A percentile compares a stretch with the other conserved stretches of the same genome.
phyloP scores from a whole-genome alignment of 2,113 vertebrate genomes.

The Stigmatopora nigra region DNA sequence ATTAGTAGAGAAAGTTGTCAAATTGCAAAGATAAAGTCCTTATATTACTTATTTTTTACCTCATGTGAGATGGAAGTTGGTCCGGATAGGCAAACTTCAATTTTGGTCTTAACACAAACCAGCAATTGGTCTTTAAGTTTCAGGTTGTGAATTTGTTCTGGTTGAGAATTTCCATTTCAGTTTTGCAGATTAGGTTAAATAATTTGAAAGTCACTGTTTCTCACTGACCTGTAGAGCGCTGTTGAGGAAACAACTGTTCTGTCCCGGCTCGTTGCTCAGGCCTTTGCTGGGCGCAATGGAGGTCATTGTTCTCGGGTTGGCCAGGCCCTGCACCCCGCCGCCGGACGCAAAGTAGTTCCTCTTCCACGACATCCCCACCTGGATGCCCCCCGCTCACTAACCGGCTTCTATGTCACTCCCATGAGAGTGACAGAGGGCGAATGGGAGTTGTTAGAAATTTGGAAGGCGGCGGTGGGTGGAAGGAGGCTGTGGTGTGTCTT shows the following conservation, averaged over 20 bases:
- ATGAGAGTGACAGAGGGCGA: conserved; percentile 55
- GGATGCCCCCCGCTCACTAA: conserved; percentile 44
- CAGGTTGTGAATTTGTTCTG: no score
- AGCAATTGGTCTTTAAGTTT: no score
- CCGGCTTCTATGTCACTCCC: conserved; percentile 65
- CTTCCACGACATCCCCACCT: conserved; percentile 72
- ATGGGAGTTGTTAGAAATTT: conserved; percentile 21
- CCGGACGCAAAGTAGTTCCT: conserved; percentile 73
- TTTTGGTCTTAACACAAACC: no score
- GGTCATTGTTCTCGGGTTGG: conserved; percentile 79
- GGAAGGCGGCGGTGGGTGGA: conserved; percentile 5
- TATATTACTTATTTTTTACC: no score
- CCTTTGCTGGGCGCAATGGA: conserved; percentile 96
- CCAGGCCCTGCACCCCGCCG: conserved; percentile 59
- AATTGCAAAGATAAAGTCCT: no score
- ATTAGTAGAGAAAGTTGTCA: no score
- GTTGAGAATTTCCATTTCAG: neutral
- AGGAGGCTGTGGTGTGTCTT: conserved; percentile 22
- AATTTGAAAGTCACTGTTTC: neutral
- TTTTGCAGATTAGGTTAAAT: neutral
- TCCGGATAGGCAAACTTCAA: no score
- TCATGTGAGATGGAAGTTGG: no score
- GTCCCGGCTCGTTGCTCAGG: conserved; percentile 92
- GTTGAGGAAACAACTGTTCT: conserved; percentile 97
- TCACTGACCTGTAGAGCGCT: conserved; percentile 79